These are phyloP conservation scores for Incurvaria masculella DNA, from an alignment of 2,888 invertebrate species.

Conservation along the genomic window DNA sequence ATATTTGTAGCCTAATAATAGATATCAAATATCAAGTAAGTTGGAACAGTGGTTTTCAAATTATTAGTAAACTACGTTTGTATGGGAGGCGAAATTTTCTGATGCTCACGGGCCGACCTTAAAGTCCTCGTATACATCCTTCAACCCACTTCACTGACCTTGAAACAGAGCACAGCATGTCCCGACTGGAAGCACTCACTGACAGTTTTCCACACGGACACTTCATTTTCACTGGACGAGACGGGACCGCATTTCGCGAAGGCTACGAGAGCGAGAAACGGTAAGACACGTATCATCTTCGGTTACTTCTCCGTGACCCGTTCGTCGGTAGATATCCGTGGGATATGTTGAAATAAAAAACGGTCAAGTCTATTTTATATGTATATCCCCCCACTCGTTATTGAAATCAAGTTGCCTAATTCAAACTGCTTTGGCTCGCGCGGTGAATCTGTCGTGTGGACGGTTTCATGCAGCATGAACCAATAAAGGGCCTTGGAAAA, in stretches of 20 bases:
- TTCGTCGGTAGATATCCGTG: not conserved
- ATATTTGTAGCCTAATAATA: no score
- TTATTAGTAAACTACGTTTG: no score
- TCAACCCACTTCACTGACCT: not conserved
- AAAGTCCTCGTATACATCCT: no score
- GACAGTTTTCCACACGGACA: not conserved
- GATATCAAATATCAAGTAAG: no score
- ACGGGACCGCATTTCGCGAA: constrained; percentile 32
- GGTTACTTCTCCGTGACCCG: constrained; percentile 9
- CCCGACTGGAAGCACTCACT: not conserved
- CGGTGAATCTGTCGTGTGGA: not conserved
- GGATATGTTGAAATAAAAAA: not conserved
- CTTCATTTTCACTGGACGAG: constrained; percentile 21
- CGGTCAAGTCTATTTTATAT: not conserved
- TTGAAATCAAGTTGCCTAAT: not conserved
- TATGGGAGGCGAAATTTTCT: no score
- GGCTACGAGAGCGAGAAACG: constrained; percentile 33
- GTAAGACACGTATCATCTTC: constrained; percentile 38
- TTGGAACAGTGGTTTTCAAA: no score
- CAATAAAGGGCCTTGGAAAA: not conserved
- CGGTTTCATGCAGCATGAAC: not conserved
- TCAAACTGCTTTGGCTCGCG: not conserved
- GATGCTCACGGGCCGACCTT: no score
- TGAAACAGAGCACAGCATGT: not conserved
- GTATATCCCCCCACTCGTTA: not conserved